phyloP scores from a whole-genome alignment of 2,113 vertebrate genomes.

The Brienomyrus longianalis region DNA sequence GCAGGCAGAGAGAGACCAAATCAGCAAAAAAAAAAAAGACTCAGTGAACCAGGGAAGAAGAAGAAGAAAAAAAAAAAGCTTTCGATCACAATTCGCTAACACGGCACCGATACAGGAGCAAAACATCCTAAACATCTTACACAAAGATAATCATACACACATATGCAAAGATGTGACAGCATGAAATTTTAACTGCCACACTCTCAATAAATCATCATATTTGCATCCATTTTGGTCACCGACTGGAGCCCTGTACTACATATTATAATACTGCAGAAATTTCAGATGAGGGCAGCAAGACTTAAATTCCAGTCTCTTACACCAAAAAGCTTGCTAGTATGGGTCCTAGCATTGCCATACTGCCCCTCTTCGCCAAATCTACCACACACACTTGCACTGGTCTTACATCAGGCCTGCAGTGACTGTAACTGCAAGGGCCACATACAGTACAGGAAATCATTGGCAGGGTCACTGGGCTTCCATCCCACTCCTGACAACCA shows the following conservation, averaged over 20 bases:
- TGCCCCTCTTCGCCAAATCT: not conserved
- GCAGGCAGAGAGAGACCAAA: not conserved
- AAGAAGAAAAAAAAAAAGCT: not conserved
- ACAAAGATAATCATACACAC: not conserved
- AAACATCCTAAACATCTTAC: not conserved
- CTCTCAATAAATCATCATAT: not conserved
- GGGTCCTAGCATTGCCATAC: not conserved
- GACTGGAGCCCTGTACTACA: not conserved
- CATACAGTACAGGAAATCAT: not conserved
- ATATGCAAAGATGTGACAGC: not conserved
- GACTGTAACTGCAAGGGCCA: not conserved
- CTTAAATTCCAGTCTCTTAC: not conserved
- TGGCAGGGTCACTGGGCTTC: not conserved
- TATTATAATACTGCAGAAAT: not conserved
- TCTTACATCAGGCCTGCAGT: not conserved
- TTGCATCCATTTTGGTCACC: not conserved
- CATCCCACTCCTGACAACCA: not conserved
- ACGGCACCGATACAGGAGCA: not conserved
- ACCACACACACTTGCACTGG: not conserved
- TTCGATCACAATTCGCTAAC: not conserved
- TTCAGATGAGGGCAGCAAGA: not conserved
- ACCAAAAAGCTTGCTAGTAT: not conserved
- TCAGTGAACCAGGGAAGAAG: not conserved
- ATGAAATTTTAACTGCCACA: not conserved
- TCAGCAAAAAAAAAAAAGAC: not conserved